Evolutionary conservation across 53 echinoderm and acorn worm genomes (phyloP), one percentile per base, ranked within the genome.

Genomic region (Actinopyga echinites): DNA sequence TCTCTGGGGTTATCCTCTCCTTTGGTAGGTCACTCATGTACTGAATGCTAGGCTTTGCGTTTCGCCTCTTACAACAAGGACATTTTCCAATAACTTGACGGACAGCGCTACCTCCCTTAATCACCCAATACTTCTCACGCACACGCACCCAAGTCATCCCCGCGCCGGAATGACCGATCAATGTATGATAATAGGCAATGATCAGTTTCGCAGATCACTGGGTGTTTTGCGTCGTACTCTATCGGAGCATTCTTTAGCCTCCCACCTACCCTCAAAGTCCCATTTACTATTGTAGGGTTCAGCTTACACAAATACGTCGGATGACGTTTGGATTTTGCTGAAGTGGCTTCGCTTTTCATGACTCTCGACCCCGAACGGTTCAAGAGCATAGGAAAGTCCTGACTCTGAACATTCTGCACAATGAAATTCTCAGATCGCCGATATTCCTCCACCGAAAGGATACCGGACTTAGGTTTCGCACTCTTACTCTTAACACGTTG

Each of bases 11-110:
- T 20, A 88, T 84, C 84, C 91, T 49, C 37, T 80, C 65, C 6
- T 38, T 40, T 1, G 88, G 88, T 11, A 89, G 73, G 54, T 85
- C 82, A 6, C 85, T 80, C 89, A 86, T 89, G 13, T 22, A 12
- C 56, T 89, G 89, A n/a, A 17, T 11, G 8, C 17, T 9, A 10
- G 24, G 55, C 15, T 4, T 33, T 30, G 67, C 89, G 40, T 52
- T 66, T 56, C 40, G 69, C 37, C 82, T 64, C 38, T 71, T 86
- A 66, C 86, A 86, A 32, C 36, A 7, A 1, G 80, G 52, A 60
- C 89, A 86, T 19, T 65, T 69, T 22, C 62, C 56, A 23, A 86
- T 33, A 5, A 86, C 38, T 17, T 59, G 43, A 21, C 69, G 56
- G 22, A 82, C 81, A 25, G 66, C 8, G 8, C 69, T 31, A 1